Conservation (phyloP, 2,888 invertebrate genomes). For the Leucoma salicis region DNA sequence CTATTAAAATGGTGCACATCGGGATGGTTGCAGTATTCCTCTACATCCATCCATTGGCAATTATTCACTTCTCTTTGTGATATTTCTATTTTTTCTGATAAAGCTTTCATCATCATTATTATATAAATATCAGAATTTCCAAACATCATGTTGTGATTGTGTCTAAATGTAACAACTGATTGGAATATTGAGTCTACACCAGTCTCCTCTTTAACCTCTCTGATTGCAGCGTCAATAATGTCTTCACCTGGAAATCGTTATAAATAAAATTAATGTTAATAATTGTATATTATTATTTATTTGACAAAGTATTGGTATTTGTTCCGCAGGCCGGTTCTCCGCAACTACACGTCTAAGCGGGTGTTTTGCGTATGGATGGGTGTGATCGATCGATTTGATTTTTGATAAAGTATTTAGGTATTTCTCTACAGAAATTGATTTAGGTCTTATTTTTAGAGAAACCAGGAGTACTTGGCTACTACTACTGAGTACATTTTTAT, state of each 20-base stretch:
- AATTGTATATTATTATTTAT: no score
- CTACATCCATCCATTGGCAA: constrained; percentile 91
- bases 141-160: constrained; percentile 89
- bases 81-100: constrained; percentile 82
- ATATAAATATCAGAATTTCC: constrained; percentile 94
- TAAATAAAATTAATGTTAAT: no score
- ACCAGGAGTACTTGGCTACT: no score
- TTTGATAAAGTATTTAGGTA: no score
- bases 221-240: constrained; percentile 88
- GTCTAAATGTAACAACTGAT: constrained; percentile 89
- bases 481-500: no score
- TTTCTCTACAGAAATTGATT: no score
- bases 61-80: constrained; percentile 89
- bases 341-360: no score
- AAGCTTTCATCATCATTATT: constrained; percentile 87
- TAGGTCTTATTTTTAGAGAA: no score
- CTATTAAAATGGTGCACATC: constrained; percentile 88
- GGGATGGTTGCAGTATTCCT: constrained; percentile 86
- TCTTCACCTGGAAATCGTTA: constrained; percentile 86
- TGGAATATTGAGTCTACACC: constrained; percentile 88
- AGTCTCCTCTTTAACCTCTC: constrained; percentile 96
- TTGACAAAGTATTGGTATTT: no score
- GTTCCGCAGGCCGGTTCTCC: no score
- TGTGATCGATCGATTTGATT: no score
- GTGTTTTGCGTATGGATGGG: no score